Evolutionary conservation across 1,140 invertebrate species (phyloP).

Genomic region (Hetaerina americana): DNA sequence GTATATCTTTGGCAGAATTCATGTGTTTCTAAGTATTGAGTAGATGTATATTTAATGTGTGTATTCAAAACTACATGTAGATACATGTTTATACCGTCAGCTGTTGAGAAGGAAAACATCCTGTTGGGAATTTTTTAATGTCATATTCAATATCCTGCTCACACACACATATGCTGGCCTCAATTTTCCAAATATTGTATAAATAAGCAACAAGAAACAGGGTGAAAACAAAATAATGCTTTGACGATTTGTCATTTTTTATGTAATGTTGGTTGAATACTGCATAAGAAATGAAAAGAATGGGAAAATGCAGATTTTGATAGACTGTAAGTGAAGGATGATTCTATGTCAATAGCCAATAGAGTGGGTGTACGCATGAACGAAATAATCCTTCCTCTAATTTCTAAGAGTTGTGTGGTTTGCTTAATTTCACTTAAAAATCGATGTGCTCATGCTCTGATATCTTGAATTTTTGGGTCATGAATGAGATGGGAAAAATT

Average conservation of each 20-base stretch:
- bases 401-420: not conserved
- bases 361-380: not conserved
- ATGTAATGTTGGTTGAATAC: not conserved
- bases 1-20: not conserved
- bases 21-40: not conserved
- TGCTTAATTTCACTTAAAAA: not conserved
- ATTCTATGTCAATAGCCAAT: not conserved
- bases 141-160: not conserved
- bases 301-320: not conserved
- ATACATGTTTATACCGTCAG: not conserved
- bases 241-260: not conserved
- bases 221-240: not conserved
- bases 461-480: not conserved
- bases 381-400: not conserved
- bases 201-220: not conserved
- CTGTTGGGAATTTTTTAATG: not conserved
- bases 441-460: not conserved
- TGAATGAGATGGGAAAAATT: not conserved
- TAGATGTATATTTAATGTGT: not conserved
- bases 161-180: not conserved
- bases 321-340: not conserved
- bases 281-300: not conserved
- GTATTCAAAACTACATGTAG: not conserved
- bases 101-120: not conserved
- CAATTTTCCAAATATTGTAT: not conserved